Base-by-base conservation (phyloP, 2,888 invertebrate species). In the Sesia bembeciformis region DNA sequence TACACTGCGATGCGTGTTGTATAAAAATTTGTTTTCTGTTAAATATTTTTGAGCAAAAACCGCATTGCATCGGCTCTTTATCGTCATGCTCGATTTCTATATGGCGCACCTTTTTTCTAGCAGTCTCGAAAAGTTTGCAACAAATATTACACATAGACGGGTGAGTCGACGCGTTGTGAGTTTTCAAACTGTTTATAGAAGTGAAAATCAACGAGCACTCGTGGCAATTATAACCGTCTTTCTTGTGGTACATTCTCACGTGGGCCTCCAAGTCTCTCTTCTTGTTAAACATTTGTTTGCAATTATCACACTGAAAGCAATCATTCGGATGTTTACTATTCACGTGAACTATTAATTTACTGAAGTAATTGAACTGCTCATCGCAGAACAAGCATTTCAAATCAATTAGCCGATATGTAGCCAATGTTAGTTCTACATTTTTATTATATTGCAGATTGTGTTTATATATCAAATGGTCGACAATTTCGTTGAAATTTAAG, bases 71-170 rank as follows among this genome's bases (percentile, higher is more conserved):
- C 0, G 58, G 63, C 3, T 70, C 71, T 4, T 66, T 60, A 4
- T 63, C 59, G 0, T 66, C 64, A 55, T 85, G 86, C 4, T 79
- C 72, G 3, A 56, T 55, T 61, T 82, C 84, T 68, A 84, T 78
- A 59, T 87, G 86, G 23, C 69, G 68, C 40, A 83, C 58, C 39
- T 79, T 70, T 57, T 75, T 74, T 4, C 62, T 65, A 4, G 73
- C 63, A 0, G 79, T 74, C 0, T 78, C 60, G 59, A 84, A 86
- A 0, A 70, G 69, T 58, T 70, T 64, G 4, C 80, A 80, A 56
- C 85, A 86, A 5, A 86, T 61, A 53, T 81, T 84, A 58, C 86
- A 86, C 3, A 69, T 67, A 0, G 81, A 82, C 0, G 70, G 54
- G 54, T 86, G 86, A 0, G 70, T 68, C 42, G 72, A 74, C 5